phyloP scores from a whole-genome alignment of 2,888 invertebrate species.

The Noctua fimbriata region DNA sequence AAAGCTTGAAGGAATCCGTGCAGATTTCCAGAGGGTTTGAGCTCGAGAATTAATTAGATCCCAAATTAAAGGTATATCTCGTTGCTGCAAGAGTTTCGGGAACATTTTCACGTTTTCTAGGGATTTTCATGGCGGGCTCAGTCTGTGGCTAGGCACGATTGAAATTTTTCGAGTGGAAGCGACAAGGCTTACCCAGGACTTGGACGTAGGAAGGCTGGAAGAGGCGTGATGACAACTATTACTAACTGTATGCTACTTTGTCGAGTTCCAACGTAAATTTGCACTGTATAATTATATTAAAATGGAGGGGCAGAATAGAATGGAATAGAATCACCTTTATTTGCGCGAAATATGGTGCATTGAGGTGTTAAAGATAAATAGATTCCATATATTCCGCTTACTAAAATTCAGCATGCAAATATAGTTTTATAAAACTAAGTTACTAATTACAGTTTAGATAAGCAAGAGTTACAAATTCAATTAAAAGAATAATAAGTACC shows the following conservation, averaged over 20 bases:
- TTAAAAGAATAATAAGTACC: background rate
- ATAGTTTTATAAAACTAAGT: background rate
- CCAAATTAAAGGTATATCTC: slow-evolving; percentile 79
- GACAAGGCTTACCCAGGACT: slow-evolving; percentile 79
- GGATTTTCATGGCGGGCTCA: slow-evolving; percentile 83
- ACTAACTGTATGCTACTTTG: background rate
- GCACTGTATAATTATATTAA: background rate
- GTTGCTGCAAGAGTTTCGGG: slow-evolving; percentile 74
- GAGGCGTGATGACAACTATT: slow-evolving; percentile 4
- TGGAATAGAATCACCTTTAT: no score
- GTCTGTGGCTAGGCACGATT: slow-evolving; percentile 86
- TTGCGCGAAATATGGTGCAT: no score
- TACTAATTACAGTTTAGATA: background rate
- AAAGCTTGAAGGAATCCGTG: slow-evolving; percentile 56
- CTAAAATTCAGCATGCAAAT: background rate
- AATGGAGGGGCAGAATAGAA: background rate
- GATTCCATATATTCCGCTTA: background rate
- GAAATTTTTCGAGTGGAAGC: slow-evolving; percentile 90
- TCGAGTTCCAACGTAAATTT: background rate
- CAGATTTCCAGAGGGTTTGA: slow-evolving; percentile 60
- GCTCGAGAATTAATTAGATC: slow-evolving; percentile 78
- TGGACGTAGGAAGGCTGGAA: slow-evolving; percentile 62
- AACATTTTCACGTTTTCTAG: slow-evolving; percentile 85
- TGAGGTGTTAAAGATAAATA: no score
- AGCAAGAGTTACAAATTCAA: background rate